Evolutionary conservation across 2,797 vertebrate genomes (phyloP).

Genomic region (Myiotriccus ornatus): DNA sequence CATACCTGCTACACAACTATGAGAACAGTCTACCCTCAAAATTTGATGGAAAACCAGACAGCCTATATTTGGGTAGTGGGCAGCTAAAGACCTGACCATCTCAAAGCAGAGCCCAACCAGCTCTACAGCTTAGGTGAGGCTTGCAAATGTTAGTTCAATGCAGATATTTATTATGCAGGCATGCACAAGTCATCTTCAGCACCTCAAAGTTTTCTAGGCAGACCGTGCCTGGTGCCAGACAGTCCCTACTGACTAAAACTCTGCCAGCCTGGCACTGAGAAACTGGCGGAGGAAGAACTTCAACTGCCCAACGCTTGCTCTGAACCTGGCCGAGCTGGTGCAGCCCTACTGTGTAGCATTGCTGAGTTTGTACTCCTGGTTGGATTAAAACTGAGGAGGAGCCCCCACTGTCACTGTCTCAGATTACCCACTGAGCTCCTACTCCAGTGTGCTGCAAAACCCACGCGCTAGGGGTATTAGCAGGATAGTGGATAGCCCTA

Average conservation of each 20-base stretch:
- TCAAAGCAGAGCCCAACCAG: not conserved
- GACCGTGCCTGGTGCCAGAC: fast-evolving
- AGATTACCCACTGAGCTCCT: not conserved
- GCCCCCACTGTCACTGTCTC: too few relatives aligned
- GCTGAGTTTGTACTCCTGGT: not conserved
- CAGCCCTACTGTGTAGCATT: not conserved
- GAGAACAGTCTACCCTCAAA: not conserved
- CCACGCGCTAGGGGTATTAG: too few relatives aligned
- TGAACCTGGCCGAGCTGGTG: not conserved
- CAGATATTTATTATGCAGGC: not conserved
- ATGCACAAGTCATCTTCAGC: not conserved
- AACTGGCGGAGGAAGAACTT: not conserved
- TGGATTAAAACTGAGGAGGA: not conserved
- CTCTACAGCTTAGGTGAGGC: not conserved
- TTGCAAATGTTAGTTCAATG: not conserved
- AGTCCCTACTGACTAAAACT: not conserved
- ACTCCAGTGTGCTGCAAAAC: not conserved
- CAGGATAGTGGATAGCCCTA: not conserved
- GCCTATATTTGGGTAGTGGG: not conserved
- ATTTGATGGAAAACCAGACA: not conserved
- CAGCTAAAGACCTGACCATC: not conserved
- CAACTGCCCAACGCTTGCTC: not conserved
- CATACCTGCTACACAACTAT: fast-evolving
- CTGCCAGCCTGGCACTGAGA: not conserved
- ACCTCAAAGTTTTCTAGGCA: not conserved